Conservation (phyloP, 2,113 vertebrate genomes). For the Amphilophus citrinellus region DNA sequence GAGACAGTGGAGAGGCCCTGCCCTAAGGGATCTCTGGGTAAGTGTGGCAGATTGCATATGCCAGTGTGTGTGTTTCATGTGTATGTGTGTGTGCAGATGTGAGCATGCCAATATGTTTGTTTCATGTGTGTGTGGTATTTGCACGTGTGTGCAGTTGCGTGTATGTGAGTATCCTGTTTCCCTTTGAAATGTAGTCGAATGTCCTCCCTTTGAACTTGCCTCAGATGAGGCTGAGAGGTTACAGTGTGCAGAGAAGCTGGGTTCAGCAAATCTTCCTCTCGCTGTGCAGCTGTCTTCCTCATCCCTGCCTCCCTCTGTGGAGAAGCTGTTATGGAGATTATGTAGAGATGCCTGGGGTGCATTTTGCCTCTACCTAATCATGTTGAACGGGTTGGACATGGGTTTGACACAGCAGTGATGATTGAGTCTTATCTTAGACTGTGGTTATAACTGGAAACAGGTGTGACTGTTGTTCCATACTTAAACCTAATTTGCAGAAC, state of each 20-base stretch:
- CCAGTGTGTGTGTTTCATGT: neutral
- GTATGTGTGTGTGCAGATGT: neutral
- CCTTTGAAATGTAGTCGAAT: constrained; percentile 65
- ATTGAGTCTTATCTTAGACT: constrained; percentile 12
- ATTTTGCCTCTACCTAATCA: constrained; percentile 27
- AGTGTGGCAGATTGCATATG: constrained; percentile 43
- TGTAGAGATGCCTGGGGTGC: constrained; percentile 42
- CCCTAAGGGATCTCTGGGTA: constrained; percentile 92
- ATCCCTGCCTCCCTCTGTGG: constrained; percentile 18
- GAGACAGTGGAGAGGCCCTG: constrained; percentile 92
- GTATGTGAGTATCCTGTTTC: constrained; percentile 56
- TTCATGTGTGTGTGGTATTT: constrained; percentile 4
- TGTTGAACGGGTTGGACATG: constrained; percentile 31
- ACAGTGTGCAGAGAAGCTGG: constrained; percentile 5
- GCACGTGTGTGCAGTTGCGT: neutral
- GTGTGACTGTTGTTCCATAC: neutral
- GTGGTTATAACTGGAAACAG: neutral
- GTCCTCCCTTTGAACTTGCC: constrained; percentile 70
- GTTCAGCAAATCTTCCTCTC: constrained; percentile 37
- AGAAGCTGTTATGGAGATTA: constrained; percentile 53
- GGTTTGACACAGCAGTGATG: constrained; percentile 10
- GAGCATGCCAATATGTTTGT: constrained; percentile 9
- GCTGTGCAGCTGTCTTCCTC: constrained; percentile 59
- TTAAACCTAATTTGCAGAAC: constrained; percentile 1
- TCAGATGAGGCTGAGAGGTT: constrained; percentile 50